phyloP scores from a whole-genome alignment of 2,797 vertebrate species.

The Psittacula echo region DNA sequence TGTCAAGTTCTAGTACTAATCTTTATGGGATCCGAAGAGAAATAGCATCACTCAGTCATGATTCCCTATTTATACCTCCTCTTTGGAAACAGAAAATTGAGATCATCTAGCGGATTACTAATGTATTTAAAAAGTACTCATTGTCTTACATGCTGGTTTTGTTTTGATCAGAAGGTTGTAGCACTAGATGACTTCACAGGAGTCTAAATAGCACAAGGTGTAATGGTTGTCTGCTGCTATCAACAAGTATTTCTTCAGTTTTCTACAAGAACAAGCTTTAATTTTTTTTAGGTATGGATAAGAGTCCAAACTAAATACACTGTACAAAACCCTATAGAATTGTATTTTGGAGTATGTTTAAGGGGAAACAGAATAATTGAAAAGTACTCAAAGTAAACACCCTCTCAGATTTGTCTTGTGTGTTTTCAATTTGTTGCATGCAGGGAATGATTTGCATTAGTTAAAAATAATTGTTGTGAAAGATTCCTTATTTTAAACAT shows the following conservation, averaged over 20 bases:
- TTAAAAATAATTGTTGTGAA: slow-evolving; percentile 1
- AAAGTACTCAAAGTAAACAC: slow-evolving; percentile 9
- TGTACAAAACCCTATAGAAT: not conserved
- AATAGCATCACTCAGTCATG: not conserved
- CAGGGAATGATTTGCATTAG: not conserved
- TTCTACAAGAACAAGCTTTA: not conserved
- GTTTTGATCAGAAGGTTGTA: not conserved
- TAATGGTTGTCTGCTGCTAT: not conserved
- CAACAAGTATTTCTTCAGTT: not conserved
- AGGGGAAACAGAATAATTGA: not conserved
- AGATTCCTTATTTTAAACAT: not conserved
- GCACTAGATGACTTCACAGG: not conserved
- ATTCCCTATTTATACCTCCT: not conserved
- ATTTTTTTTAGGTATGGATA: not conserved
- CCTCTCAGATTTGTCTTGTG: not conserved
- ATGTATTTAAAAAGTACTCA: not conserved
- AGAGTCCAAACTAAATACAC: not conserved
- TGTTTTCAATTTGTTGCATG: slow-evolving; percentile 19
- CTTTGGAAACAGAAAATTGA: not conserved
- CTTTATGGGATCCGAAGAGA: not conserved
- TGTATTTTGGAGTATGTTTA: not conserved
- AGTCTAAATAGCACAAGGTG: not conserved
- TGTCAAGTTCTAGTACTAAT: not conserved
- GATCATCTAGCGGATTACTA: not conserved
- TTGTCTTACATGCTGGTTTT: not conserved